Percentiles rank a stretch among this genome's conserved stretches.
Evolutionary conservation across 1,140 invertebrate genomes (phyloP).

Genomic region (Chelonus insularis): DNA sequence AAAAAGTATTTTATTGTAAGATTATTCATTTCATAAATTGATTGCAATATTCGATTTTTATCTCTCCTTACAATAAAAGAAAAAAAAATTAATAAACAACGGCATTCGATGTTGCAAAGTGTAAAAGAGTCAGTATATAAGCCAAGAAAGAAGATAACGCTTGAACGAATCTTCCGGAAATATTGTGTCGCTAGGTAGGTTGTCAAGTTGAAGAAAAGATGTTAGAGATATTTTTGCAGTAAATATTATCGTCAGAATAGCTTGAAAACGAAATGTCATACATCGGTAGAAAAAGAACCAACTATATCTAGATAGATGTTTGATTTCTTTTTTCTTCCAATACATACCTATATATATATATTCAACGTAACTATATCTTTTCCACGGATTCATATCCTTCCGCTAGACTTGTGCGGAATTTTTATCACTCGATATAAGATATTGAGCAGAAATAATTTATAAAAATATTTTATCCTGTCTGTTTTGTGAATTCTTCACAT

Average conservation of each 20-base stretch:
- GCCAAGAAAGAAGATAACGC: slow-evolving; percentile 10
- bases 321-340: slow-evolving; percentile 25
- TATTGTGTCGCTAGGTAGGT: slow-evolving; percentile 17
- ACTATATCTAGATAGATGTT: slow-evolving; percentile 19
- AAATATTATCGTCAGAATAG: slow-evolving; percentile 32
- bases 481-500: too few relatives aligned
- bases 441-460: too few relatives aligned
- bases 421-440: too few relatives aligned
- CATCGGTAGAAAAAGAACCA: background rate
- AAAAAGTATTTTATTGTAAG: too few relatives aligned
- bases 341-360: too few relatives aligned
- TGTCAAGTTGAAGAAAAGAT: background rate
- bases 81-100: too few relatives aligned
- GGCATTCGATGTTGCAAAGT: slow-evolving; percentile 12
- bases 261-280: slow-evolving; percentile 12
- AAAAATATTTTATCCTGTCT: background rate
- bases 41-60: too few relatives aligned
- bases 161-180: slow-evolving; percentile 17
- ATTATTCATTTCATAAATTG: too few relatives aligned
- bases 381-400: too few relatives aligned
- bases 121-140: slow-evolving; percentile 9
- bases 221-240: slow-evolving; percentile 33
- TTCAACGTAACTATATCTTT: too few relatives aligned
- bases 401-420: too few relatives aligned
- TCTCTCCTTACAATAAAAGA: too few relatives aligned